A percentile compares a stretch with the other conserved stretches of the same genome.
phyloP scores from a whole-genome alignment of 2,113 vertebrate species.

The Mungos mungo region DNA sequence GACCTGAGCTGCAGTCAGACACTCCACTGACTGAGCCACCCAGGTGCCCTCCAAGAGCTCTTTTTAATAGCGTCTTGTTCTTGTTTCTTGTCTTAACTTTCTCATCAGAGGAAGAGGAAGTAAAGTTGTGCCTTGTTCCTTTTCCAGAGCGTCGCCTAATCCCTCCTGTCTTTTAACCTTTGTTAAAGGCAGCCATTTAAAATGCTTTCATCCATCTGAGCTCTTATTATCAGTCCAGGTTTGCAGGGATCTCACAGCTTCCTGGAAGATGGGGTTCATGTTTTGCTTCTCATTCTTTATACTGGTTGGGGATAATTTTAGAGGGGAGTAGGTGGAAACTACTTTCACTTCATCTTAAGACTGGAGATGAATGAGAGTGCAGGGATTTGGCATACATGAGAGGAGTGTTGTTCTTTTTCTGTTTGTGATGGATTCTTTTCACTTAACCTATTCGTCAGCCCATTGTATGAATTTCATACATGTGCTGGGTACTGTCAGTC shows the following conservation, averaged over 20 bases:
- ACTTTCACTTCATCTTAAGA: background rate
- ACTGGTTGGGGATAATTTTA: background rate
- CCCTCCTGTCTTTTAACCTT: background rate
- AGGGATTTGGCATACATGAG: background rate
- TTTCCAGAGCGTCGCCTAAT: background rate
- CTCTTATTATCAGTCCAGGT: background rate
- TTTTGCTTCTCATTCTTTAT: background rate
- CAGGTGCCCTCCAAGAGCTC: background rate
- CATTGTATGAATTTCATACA: background rate
- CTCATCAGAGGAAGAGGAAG: background rate
- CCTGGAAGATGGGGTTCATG: background rate
- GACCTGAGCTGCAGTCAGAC: no score
- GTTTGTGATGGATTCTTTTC: background rate
- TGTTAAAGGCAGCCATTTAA: background rate
- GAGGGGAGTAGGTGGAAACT: background rate
- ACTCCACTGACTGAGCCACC: no score
- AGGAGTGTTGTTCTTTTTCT: background rate
- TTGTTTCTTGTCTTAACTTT: conserved; percentile 41
- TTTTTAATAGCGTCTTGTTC: conserved; percentile 2
- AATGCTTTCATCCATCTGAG: background rate
- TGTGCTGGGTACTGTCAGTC: background rate
- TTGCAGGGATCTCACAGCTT: background rate
- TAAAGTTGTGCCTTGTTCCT: background rate
- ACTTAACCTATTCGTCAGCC: background rate
- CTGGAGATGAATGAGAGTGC: background rate